phyloP scores from a whole-genome alignment of 2,797 vertebrate genomes.

The Enteromius mattozi region DNA sequence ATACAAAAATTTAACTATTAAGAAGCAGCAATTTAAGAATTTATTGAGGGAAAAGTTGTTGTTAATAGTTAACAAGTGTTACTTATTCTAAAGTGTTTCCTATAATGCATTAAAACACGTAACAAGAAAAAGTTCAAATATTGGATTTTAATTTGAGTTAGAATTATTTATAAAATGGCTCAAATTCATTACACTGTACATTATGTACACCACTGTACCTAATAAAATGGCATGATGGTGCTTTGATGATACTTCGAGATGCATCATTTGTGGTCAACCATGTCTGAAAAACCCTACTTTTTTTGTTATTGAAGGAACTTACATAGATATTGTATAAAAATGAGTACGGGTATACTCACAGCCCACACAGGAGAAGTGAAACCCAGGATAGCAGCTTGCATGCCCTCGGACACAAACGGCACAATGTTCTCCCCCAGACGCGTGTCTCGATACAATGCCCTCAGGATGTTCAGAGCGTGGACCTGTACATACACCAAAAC shows the following conservation, averaged over 20 bases:
- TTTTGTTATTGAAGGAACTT: not conserved
- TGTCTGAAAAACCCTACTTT: not conserved
- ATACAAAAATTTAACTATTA: no score
- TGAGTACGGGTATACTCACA: conserved; percentile 79
- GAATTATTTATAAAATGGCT: no score
- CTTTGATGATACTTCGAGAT: not conserved
- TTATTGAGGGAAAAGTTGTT: no score
- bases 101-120: no score
- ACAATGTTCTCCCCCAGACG: conserved; percentile 92
- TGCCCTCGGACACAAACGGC: conserved; percentile 90
- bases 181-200: no score
- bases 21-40: no score
- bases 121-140: no score
- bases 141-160: no score
- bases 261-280: not conserved
- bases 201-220: no score
- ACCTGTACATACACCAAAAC: conserved; percentile 78
- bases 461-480: conserved; percentile 94
- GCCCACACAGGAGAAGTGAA: conserved; percentile 95
- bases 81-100: no score
- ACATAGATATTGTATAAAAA: not conserved
- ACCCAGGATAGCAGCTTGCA: conserved; percentile 90
- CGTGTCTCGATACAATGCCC: conserved; percentile 92
- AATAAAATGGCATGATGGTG: no score
- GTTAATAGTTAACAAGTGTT: no score